phyloP scores from a whole-genome alignment of 2,888 invertebrate species.

The Zaprionus lineosus region DNA sequence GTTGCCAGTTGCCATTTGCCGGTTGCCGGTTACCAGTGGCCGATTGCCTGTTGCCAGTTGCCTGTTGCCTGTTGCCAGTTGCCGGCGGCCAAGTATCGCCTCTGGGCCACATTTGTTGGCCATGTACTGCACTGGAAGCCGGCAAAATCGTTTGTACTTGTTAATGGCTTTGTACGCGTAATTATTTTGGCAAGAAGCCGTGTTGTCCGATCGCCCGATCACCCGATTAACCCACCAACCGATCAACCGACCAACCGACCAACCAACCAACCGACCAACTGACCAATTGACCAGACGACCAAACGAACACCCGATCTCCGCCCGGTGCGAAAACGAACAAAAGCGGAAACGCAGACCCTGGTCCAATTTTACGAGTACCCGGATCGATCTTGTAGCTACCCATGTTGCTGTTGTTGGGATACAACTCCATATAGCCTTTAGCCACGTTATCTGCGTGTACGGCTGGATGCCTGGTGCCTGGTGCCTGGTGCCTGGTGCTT shows the following conservation, averaged over 20 bases:
- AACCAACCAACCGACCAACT: too few species aligned
- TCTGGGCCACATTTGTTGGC: background rate
- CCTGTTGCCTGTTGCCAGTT: slow-evolving; percentile 12
- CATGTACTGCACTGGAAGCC: slow-evolving; percentile 31
- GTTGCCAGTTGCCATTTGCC: slow-evolving; percentile 5
- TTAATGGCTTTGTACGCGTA: slow-evolving; percentile 77
- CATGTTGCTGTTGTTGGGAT: slow-evolving; percentile 16
- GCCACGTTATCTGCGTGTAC: slow-evolving; percentile 27
- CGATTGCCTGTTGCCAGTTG: slow-evolving; percentile 16
- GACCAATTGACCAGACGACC: too few species aligned
- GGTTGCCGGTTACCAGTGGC: slow-evolving; percentile 31
- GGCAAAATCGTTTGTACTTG: slow-evolving; percentile 76
- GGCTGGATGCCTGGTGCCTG: background rate
- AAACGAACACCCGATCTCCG: background rate
- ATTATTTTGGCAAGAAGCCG: slow-evolving; percentile 75
- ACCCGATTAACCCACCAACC: too few species aligned
- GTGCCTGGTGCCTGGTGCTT: slow-evolving; percentile 45
- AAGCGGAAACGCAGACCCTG: slow-evolving; percentile 50
- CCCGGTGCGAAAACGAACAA: slow-evolving; percentile 37
- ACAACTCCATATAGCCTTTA: slow-evolving; percentile 31
- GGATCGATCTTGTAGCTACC: background rate
- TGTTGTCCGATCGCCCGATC: slow-evolving; percentile 24
- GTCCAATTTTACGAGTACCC: slow-evolving; percentile 40
- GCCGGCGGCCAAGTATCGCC: slow-evolving; percentile 27
- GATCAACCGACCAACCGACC: too few species aligned